These are phyloP conservation scores for Ephialtes manifestator DNA, from an alignment of 2,888 invertebrate genomes.

Conservation along the genomic window DNA sequence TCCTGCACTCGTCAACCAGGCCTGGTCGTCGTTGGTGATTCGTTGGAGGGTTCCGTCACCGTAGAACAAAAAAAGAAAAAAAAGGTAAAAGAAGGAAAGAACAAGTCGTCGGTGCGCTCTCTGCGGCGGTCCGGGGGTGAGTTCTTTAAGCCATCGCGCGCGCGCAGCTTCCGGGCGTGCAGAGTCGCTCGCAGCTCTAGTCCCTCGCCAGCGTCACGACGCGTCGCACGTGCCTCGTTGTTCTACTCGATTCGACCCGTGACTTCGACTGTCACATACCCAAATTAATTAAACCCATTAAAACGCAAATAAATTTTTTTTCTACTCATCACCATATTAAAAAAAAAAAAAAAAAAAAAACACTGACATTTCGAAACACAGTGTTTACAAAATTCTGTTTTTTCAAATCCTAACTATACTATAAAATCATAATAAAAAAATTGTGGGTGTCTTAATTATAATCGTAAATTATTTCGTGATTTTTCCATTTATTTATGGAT, in stretches of 20 bases:
- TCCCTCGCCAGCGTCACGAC: constrained; percentile 83
- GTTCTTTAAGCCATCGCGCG: constrained; percentile 78
- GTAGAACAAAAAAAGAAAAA: constrained; percentile 49
- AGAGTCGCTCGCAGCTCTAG: constrained; percentile 82
- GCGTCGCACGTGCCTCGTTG: constrained; percentile 75
- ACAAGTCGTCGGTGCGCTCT: constrained; percentile 78
- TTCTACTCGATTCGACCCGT: constrained; percentile 14
- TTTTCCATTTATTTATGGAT: not conserved
- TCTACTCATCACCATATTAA: not conserved
- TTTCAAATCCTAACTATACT: no score
- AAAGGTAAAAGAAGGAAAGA: constrained; percentile 73
- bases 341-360: not conserved
- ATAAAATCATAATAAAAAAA: not conserved
- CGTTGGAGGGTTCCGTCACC: constrained; percentile 10
- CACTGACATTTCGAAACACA: not conserved
- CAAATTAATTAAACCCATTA: not conserved
- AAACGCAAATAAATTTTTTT: not conserved
- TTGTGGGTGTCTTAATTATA: not conserved
- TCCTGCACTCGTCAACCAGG: not conserved
- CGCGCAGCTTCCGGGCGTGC: constrained; percentile 83
- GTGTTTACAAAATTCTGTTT: no score
- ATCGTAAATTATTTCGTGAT: not conserved
- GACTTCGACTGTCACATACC: not conserved
- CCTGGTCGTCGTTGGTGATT: constrained; percentile 45
- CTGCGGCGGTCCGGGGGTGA: constrained; percentile 71